A percentile compares a stretch with the other conserved stretches of the same genome.
Evolutionary conservation across 2,888 invertebrate species (phyloP).

Genomic region (Ectemnius lituratus): DNA sequence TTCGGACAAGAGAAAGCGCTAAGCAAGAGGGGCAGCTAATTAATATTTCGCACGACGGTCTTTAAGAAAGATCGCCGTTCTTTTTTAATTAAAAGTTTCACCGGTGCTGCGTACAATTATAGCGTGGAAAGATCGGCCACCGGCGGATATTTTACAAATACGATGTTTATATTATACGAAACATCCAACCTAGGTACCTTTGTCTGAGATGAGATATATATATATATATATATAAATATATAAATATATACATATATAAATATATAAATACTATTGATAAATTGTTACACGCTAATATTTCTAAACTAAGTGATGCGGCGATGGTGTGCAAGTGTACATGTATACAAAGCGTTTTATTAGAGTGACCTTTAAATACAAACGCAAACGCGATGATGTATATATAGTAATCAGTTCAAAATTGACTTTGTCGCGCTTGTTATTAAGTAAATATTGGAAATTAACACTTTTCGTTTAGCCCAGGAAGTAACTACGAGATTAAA

Average conservation of each 20-base stretch:
- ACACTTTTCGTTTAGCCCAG: no score
- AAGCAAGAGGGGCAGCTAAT: conserved; percentile 70
- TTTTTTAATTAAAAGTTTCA: conserved; percentile 56
- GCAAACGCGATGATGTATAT: conserved; percentile 51
- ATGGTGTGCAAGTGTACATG: conserved; percentile 64
- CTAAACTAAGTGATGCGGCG: conserved; percentile 64
- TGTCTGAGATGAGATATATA: conserved; percentile 63
- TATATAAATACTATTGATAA: conserved; percentile 55
- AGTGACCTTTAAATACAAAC: conserved; percentile 62
- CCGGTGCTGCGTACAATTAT: conserved; percentile 29
- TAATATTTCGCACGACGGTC: conserved; percentile 63
- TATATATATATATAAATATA: conserved; percentile 53
- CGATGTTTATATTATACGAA: conserved; percentile 59
- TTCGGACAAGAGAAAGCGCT: conserved; percentile 31
- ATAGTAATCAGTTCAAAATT: conserved; percentile 64
- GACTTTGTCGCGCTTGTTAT: conserved; percentile 43
- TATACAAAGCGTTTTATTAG: conserved; percentile 69
- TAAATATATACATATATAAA: conserved; percentile 48
- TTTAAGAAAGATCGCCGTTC: conserved; percentile 54
- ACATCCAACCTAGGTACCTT: conserved; percentile 68
- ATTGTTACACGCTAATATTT: conserved; percentile 71
- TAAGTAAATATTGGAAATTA: neutral
- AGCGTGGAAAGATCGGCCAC: conserved; percentile 13
- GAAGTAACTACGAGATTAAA: no score
- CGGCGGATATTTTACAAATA: conserved; percentile 59